Base-by-base conservation (phyloP, 2,797 vertebrate genomes). In the Anisognathus igniventris region DNA sequence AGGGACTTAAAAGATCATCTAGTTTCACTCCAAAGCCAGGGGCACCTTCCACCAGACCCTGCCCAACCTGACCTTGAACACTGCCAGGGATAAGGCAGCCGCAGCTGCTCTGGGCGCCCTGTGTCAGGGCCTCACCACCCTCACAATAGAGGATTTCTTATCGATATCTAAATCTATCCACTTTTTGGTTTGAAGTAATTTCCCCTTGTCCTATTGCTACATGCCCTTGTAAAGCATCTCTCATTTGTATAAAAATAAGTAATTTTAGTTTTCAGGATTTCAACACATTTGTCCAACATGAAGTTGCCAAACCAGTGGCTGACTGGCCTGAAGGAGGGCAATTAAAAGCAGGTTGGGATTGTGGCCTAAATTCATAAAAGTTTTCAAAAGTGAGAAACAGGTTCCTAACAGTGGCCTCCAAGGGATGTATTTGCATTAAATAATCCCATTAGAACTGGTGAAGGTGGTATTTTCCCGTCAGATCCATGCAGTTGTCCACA, bases 391-490 rank as follows among this genome's bases (percentile, higher is more conserved):
- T 33, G 35, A 79, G 62, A 48, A 78, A 23, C 11, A 19, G 19
- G 12, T 23, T 40, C 19, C 9, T 18, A 28, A 12, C 22, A 14
- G 30, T 18, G 0, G 0, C 27, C 0, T 37, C 6, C 1, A 23
- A 57, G 56, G 71, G 11, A 8, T 24, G 7, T 20, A 12, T 33
- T 31, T 31, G 9, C 10, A n/a, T 22, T 17, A 7, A n/a, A 35
- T 10, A 22, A 47, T 24, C 23, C 6, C 0, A 0, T 48, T 39
- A 30, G 33, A 44, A 4, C 18, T n/a, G 33, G 2, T 16, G 37
- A 28, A 66, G 31, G 14, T 56, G 17, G 12, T 31, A 16, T n/a
- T 2, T 60, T 35, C 7, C 40, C 9, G 0, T 40, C 7, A 23
- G 75, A 33, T 25, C 24, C 5, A 1, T 7, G 45, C 35, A n/a